A percentile compares a stretch with the other conserved stretches of the same genome.
Conservation (phyloP, 2,797 vertebrate genomes). For the Neoniphon sammara region DNA sequence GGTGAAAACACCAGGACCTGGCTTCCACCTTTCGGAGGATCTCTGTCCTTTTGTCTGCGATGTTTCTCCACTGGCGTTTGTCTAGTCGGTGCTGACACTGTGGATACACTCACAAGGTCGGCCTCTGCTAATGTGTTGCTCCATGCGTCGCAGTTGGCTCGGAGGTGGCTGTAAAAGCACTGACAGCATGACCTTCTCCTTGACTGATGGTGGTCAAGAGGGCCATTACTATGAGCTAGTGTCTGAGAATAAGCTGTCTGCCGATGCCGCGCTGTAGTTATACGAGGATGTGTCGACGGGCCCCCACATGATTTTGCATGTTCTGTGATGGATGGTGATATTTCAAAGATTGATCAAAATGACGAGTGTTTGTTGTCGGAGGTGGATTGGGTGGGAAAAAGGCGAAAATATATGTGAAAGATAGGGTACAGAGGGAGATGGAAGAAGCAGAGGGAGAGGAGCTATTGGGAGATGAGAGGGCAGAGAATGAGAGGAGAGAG, state of each 20-base stretch:
- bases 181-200: conserved; percentile 76
- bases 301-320: no score
- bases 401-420: conserved; percentile 3
- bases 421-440: conserved; percentile 22
- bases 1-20: no score
- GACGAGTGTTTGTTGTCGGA: background rate
- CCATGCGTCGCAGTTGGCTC: conserved; percentile 58
- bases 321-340: no score
- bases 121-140: conserved; percentile 65
- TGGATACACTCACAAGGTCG: conserved; percentile 72
- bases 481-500: conserved; percentile 9
- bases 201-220: conserved; percentile 73
- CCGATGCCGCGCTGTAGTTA: conserved; percentile 12
- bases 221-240: conserved; percentile 59
- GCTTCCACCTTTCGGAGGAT: background rate
- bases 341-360: background rate
- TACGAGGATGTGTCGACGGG: background rate
- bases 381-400: background rate
- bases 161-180: conserved; percentile 69
- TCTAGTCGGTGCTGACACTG: conserved; percentile 36
- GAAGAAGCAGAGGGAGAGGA: conserved; percentile 29
- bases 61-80: conserved; percentile 24
- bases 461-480: conserved; percentile 52
- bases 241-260: conserved; percentile 26
- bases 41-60: conserved; percentile 6